A percentile compares a stretch with the other conserved stretches of the same genome.
phyloP scores from a whole-genome alignment of 2,113 vertebrate species.

The Lagopus muta region DNA sequence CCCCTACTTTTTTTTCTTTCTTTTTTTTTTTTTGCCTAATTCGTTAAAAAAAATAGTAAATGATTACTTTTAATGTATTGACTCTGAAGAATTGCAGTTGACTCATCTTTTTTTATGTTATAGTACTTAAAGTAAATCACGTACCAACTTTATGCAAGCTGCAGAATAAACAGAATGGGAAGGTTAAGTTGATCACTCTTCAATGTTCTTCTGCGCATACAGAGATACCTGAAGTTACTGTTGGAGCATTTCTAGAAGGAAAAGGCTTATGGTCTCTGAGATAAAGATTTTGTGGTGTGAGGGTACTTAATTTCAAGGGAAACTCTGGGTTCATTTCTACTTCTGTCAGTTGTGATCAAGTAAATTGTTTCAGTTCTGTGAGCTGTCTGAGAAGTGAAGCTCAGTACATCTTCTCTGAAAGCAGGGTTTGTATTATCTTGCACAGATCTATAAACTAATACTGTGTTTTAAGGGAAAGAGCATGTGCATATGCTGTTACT shows the following conservation, averaged over 20 bases:
- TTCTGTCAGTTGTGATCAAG: neutral
- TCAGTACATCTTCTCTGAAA: neutral
- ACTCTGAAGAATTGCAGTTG: neutral
- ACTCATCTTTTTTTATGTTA: neutral
- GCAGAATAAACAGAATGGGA: neutral
- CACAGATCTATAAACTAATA: neutral
- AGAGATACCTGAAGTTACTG: neutral
- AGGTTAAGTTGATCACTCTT: neutral
- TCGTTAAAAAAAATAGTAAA: neutral
- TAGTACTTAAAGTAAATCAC: neutral
- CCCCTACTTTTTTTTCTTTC: neutral
- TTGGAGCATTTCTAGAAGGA: neutral
- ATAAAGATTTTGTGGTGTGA: neutral
- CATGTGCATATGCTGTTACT: neutral
- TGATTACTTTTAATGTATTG: neutral
- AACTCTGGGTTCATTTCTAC: neutral
- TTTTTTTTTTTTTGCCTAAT: neutral
- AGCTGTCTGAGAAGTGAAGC: conserved; percentile 2
- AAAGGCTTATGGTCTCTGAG: neutral
- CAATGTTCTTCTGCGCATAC: neutral
- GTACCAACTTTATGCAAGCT: neutral
- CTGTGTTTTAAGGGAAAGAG: neutral
- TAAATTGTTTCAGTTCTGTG: conserved; percentile 7
- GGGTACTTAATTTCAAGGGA: neutral
- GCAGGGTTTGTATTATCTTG: conserved; percentile 20